Evolutionary conservation across 1,140 invertebrate species (phyloP), one percentile per base, ranked within the genome.

Genomic region (Brachionus asplanchnoidis): DNA sequence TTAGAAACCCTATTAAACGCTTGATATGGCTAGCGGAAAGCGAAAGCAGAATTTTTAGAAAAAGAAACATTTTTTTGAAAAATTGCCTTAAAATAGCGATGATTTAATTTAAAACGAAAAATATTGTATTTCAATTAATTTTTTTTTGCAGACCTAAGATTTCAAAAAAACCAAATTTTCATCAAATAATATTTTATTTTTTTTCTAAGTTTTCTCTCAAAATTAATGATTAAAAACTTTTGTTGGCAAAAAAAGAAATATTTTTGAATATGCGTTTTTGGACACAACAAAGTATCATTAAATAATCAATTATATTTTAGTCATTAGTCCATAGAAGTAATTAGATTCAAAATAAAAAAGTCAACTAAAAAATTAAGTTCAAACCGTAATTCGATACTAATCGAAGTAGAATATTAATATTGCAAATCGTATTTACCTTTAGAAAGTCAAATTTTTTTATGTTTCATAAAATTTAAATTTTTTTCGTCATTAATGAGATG

Each of bases 391-490:
- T 60, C 53, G 4, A 60, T 8, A 68, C 66, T 23, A 68, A 32
- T 68, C n/a, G 32, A 68, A 73, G n/a, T 44, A 73, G 44, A 73
- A 40, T 73, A 1, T 42, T 17, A 40, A 20, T 42, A 42, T 42
- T 42, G 12, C 23, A 17, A 40, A 42, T 42, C 17, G 11, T 9
- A 9, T 44, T 8, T 73, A 73, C 32, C 66, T 68, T 28, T 28
- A 14, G n/a, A 42, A 73, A 73, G 28, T 73, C 40, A 73, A 73
- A 12, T 44, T 73, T 73, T 73, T 73, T 73, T 40, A 68, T 68
- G 28, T 73, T 73, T 73, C 32, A 73, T 42, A 42, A 73, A 73
- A 40, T 40, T 73, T 73, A 17, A 68, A 8, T 32, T 68, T 73
- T 46, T 36, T 20, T 42, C 20, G 20, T 40, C 8, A 73, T 11